Evolutionary conservation across 2,797 vertebrate genomes (phyloP).

Genomic region (Sebastes steindachneri): DNA sequence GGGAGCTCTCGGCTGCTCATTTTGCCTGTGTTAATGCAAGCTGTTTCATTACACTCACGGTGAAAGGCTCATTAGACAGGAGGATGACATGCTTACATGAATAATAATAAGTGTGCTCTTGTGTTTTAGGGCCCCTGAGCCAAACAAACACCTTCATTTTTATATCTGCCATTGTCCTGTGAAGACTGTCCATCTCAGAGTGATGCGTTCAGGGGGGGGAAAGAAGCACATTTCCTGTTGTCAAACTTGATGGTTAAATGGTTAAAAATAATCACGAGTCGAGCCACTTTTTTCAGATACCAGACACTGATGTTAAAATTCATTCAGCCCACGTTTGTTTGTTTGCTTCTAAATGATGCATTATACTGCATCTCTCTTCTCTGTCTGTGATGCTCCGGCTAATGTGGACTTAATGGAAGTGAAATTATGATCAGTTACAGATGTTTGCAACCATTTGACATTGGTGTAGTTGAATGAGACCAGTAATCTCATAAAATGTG

Average conservation of each 20-base stretch:
- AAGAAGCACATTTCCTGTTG: neutral
- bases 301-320: slow-evolving; percentile 12
- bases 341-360: slow-evolving; percentile 48
- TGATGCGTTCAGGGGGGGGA: neutral
- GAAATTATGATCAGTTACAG: slow-evolving; percentile 67
- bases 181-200: slow-evolving; percentile 20
- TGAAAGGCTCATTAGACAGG: slow-evolving; percentile 81
- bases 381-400: slow-evolving; percentile 35
- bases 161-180: slow-evolving; percentile 20
- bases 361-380: slow-evolving; percentile 30
- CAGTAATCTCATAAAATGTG: slow-evolving; percentile 46
- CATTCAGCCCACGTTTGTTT: slow-evolving; percentile 30
- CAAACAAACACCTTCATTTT: slow-evolving; percentile 56
- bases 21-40: slow-evolving; percentile 80
- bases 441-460: slow-evolving; percentile 65
- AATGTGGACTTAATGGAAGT: slow-evolving; percentile 68
- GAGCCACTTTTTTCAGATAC: slow-evolving; percentile 1
- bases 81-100: slow-evolving; percentile 80
- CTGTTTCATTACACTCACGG: slow-evolving; percentile 75
- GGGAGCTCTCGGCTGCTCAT: slow-evolving; percentile 75
- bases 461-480: slow-evolving; percentile 49
- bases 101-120: slow-evolving; percentile 75
- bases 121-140: slow-evolving; percentile 66
- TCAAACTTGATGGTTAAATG: neutral
- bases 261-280: neutral